phyloP scores from a whole-genome alignment of 1,140 invertebrate species.

The Lycorma delicatula region DNA sequence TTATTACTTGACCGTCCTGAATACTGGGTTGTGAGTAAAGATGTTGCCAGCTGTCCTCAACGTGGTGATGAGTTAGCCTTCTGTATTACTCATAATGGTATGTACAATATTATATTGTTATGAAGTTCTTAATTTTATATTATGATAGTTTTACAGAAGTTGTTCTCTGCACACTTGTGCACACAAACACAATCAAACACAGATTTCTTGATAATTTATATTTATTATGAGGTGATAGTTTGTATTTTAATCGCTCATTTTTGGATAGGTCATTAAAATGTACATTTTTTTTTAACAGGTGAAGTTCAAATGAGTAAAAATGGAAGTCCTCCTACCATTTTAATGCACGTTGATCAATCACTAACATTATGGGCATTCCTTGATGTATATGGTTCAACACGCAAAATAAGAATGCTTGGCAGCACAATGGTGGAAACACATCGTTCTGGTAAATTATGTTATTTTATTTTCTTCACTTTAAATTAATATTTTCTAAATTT shows the following conservation, averaged over 20 bases:
- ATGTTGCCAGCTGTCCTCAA: conserved; percentile 74
- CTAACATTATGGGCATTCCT: conserved; percentile 89
- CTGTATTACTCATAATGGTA: conserved; percentile 64
- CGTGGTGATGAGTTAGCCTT: conserved; percentile 88
- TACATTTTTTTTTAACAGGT: conserved; percentile 41
- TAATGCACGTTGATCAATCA: conserved; percentile 92
- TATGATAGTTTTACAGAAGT: too few relatives aligned
- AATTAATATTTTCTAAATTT: too few relatives aligned
- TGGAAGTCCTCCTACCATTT: conserved; percentile 62
- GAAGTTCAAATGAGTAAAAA: conserved; percentile 87
- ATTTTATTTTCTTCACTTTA: not conserved
- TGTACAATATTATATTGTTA: conserved; percentile 11
- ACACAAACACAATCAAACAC: too few relatives aligned
- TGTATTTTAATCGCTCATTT: too few relatives aligned
- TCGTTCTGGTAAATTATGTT: conserved; percentile 19
- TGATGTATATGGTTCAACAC: conserved; percentile 90
- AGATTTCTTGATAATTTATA: too few relatives aligned
- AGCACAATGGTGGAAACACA: conserved; percentile 26
- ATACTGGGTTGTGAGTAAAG: conserved; percentile 94
- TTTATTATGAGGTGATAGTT: too few relatives aligned
- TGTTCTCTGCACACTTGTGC: too few relatives aligned
- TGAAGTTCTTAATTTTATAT: too few relatives aligned
- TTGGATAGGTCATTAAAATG: too few relatives aligned
- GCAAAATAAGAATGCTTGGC: conserved; percentile 66
- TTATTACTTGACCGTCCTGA: conserved; percentile 86